Conservation (phyloP, 23 tunicate species). For the Corella eumyota region DNA sequence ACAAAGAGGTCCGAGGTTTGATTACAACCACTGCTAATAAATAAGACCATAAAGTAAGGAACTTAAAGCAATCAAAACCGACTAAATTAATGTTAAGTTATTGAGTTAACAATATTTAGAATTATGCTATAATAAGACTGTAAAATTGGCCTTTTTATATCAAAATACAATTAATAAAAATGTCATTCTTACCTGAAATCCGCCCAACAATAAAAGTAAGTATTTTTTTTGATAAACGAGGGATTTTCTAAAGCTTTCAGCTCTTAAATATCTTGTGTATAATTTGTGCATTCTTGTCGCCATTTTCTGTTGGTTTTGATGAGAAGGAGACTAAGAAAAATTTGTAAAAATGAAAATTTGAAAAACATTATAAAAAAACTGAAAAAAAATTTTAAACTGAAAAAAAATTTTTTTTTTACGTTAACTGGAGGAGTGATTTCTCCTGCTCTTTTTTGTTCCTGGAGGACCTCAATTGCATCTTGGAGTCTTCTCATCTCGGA, state of each 20-base stretch:
- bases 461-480: conserved; percentile 30
- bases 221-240: conserved; percentile 98
- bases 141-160: no score
- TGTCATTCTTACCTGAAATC: conserved; percentile 75
- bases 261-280: conserved; percentile 72
- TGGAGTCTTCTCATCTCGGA: conserved; percentile 46
- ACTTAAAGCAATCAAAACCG: no score
- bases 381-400: neutral
- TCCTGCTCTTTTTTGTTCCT: no score
- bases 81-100: no score
- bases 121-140: no score
- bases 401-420: neutral
- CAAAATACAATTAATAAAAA: no score
- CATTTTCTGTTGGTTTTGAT: conserved; percentile 65
- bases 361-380: no score
- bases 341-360: neutral
- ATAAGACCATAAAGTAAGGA: no score
- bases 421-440: no score
- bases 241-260: conserved; percentile 93
- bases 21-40: no score
- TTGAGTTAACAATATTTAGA: no score
- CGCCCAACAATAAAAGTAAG: conserved; percentile 81
- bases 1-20: no score
- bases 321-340: conserved; percentile 1
- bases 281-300: conserved; percentile 80